phyloP scores from a whole-genome alignment of 2,797 vertebrate genomes.

The Betta splendens region DNA sequence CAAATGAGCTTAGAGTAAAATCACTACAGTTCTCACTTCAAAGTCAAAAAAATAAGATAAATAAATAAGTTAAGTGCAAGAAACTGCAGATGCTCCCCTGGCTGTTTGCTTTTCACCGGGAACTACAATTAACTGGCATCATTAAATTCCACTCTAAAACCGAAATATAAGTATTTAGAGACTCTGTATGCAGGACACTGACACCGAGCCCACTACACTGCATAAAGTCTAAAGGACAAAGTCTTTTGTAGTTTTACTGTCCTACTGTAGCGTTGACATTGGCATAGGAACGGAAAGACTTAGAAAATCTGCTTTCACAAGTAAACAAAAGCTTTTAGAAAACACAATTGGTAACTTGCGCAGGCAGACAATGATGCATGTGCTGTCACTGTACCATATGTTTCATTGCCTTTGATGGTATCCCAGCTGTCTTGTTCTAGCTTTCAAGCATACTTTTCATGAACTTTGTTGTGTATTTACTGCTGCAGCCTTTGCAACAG shows the following conservation, averaged over 20 bases:
- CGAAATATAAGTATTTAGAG: background rate
- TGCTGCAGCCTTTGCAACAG: conserved; percentile 38
- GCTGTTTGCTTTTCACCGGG: background rate
- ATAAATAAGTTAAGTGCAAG: background rate
- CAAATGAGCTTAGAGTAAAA: background rate
- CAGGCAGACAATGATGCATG: conserved; percentile 57
- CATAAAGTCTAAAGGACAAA: background rate
- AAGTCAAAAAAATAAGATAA: background rate
- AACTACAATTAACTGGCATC: background rate
- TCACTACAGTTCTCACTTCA: background rate
- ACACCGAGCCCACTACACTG: background rate
- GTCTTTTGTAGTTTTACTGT: conserved; percentile 22
- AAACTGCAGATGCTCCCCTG: too few relatives aligned
- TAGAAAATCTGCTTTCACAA: conserved; percentile 37
- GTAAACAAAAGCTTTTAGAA: conserved; percentile 47
- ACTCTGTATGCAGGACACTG: background rate
- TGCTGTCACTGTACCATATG: conserved; percentile 67
- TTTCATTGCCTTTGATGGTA: conserved; percentile 67
- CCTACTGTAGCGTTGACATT: conserved; percentile 32
- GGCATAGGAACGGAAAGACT: conserved; percentile 43
- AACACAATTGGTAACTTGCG: conserved; percentile 36
- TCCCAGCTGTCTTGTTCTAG: conserved; percentile 59
- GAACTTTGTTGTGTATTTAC: conserved; percentile 63
- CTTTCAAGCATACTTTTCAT: conserved; percentile 66
- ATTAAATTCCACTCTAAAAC: background rate